Evolutionary conservation across 1,140 invertebrate species (phyloP).

Genomic region (Pogonomyrmex barbatus): DNA sequence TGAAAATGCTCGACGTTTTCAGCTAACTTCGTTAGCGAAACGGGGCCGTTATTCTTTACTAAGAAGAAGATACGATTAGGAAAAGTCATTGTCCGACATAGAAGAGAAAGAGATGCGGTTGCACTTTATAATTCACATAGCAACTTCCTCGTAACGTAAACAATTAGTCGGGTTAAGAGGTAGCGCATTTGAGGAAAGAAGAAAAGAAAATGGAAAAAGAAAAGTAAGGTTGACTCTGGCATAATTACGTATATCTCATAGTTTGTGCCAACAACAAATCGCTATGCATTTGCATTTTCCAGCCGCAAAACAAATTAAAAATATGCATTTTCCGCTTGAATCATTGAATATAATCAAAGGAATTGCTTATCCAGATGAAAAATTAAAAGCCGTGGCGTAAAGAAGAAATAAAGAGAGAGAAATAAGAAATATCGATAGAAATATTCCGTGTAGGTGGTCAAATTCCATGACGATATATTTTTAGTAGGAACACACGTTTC

Average conservation of each 20-base stretch:
- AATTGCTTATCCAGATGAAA: constrained; percentile 47
- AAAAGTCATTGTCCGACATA: constrained; percentile 54
- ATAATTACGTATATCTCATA: constrained; percentile 77
- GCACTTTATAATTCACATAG: constrained; percentile 81
- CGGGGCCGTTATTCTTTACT: constrained; percentile 78
- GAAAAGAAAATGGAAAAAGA: constrained; percentile 7
- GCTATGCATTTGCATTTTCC: constrained; percentile 19
- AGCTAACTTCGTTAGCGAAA: constrained; percentile 80
- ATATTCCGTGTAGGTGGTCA: not conserved
- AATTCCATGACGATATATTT: constrained; percentile 23
- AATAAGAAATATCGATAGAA: not conserved
- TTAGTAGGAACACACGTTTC: not conserved
- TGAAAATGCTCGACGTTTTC: constrained; percentile 55
- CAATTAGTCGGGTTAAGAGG: constrained; percentile 83
- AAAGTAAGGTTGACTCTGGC: constrained; percentile 28
- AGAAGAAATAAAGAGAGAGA: not conserved
- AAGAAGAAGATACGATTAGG: constrained; percentile 77
- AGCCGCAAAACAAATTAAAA: constrained; percentile 20
- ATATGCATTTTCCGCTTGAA: constrained; percentile 26
- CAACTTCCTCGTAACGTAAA: constrained; percentile 82
- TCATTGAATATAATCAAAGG: constrained; percentile 18
- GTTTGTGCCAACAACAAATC: constrained; percentile 61
- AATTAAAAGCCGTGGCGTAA: constrained; percentile 24
- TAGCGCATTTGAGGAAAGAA: constrained; percentile 50
- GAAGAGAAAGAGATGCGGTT: constrained; percentile 46